phyloP scores from a whole-genome alignment of 1,140 invertebrate species.

The Magallana angulata region DNA sequence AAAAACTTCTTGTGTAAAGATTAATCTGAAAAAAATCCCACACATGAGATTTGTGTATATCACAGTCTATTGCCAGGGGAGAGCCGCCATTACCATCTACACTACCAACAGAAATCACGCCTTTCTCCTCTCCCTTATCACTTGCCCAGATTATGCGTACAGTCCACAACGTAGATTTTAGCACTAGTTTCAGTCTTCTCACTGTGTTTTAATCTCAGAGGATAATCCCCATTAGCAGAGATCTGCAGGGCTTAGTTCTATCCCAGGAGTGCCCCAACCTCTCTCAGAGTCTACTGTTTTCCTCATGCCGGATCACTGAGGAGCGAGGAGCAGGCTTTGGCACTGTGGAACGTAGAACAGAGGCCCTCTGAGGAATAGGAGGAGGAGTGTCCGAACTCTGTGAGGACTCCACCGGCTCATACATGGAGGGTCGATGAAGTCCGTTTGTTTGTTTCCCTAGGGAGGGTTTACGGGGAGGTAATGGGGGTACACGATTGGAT shows the following conservation, averaged over 20 bases:
- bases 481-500: neutral
- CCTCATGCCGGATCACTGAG: neutral
- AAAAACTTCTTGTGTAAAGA: no score
- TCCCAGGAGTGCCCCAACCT: no score
- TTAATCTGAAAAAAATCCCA: no score
- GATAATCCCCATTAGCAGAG: neutral
- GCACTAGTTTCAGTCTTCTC: neutral
- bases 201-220: neutral
- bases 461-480: conserved; percentile 21
- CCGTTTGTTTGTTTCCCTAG: neutral
- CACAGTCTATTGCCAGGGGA: conserved; percentile 9
- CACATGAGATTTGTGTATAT: neutral
- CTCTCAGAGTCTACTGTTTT: neutral
- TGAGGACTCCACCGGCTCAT: neutral
- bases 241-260: neutral
- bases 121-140: neutral
- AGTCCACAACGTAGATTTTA: neutral
- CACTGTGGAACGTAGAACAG: neutral
- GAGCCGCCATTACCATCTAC: neutral
- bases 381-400: neutral
- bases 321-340: conserved; percentile 9
- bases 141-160: neutral
- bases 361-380: conserved; percentile 13
- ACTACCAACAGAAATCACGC: neutral
- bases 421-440: neutral